Conservation (phyloP, 2,888 invertebrate species). For the Mythimna impura region DNA sequence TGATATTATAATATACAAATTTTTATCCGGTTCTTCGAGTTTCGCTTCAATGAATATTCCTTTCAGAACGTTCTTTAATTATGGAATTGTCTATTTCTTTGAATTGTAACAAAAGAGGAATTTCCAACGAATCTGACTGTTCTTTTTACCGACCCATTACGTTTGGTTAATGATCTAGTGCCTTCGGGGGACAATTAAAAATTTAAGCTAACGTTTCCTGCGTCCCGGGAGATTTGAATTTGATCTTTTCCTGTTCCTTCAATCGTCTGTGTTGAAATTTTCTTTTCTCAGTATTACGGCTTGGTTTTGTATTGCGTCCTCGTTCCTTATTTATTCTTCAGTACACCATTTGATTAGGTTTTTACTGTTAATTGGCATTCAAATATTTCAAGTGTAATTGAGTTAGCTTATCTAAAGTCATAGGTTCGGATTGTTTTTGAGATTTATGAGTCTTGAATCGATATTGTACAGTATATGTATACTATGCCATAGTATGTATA, state of each 20-base stretch:
- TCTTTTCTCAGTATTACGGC: neutral
- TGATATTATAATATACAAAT: conserved; percentile 12
- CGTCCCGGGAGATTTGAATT: conserved; percentile 19
- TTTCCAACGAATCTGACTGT: conserved; percentile 3
- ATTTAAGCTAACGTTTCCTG: conserved; percentile 33
- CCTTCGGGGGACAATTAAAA: conserved; percentile 54
- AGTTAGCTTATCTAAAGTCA: neutral
- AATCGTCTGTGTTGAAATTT: neutral
- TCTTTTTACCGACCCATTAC: conserved; percentile 26
- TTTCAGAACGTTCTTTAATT: conserved; percentile 25
- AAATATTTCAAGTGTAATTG: neutral
- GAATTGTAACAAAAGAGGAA: conserved; percentile 11
- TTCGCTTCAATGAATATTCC: conserved; percentile 18
- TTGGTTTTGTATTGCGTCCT: conserved; percentile 12
- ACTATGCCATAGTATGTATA: neutral
- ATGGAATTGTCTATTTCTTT: conserved; percentile 22
- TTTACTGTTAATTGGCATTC: conserved; percentile 18
- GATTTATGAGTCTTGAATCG: neutral
- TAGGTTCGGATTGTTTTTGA: neutral
- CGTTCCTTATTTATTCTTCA: conserved; percentile 18
- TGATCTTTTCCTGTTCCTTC: conserved; percentile 9
- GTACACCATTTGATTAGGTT: conserved; percentile 24
- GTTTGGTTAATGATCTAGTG: conserved; percentile 51
- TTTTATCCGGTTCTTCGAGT: conserved; percentile 15
- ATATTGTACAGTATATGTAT: neutral